Base-by-base conservation (phyloP, 2,888 invertebrate species). In the Synanthedon vespiformis region DNA sequence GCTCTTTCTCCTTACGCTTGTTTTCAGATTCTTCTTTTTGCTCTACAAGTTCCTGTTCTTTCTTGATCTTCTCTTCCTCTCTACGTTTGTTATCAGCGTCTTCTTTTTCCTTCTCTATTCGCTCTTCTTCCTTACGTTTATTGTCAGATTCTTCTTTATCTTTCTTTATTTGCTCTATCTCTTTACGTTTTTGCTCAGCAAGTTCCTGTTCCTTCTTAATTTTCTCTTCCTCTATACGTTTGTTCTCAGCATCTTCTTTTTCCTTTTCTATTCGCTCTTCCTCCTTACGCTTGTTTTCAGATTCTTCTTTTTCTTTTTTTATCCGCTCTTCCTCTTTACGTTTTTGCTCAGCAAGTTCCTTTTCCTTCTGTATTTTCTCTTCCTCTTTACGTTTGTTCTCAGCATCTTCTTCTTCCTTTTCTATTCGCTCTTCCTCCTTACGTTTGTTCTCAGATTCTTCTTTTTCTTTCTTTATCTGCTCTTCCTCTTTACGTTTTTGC, bases 131-230 rank as follows among this genome's bases (percentile, higher is more conserved):
- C 14, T 54, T 52, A 10, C 53, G 51, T 34, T 49, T 48, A 48
- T 55, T 53, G 8, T 51, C 47, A 13, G 44, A 3, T 40, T 34
- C 16, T 18, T 52, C 16, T 14, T 57, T 55, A 11, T 16, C 18
- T 5, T 48, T 48, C 11, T 14, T 10, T 16, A 18, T 12, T 2
- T 3, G 14, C 53, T 58, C 55, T 11, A 55, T 51, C 14, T 55
- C 51, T 22, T 58, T 53, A 53, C 65, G 57, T 47, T 65, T 59
- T 34, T 59, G 57, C 52, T 65, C 55, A 18, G 54, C 50, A 48
- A 59, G n/a, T 14, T 44, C 44, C 3, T 44, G 1, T 44, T 44
- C 44, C 8, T n/a, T 41, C 8, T 13, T n/a, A 2, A 13, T 44
- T 4, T 16, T 18, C 47, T 44, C 14, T 44, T 44, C 44, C n/a